These are phyloP conservation scores for Oncorhynchus mykiss DNA, from an alignment of 2,113 vertebrate genomes.

Conservation along the genomic window DNA sequence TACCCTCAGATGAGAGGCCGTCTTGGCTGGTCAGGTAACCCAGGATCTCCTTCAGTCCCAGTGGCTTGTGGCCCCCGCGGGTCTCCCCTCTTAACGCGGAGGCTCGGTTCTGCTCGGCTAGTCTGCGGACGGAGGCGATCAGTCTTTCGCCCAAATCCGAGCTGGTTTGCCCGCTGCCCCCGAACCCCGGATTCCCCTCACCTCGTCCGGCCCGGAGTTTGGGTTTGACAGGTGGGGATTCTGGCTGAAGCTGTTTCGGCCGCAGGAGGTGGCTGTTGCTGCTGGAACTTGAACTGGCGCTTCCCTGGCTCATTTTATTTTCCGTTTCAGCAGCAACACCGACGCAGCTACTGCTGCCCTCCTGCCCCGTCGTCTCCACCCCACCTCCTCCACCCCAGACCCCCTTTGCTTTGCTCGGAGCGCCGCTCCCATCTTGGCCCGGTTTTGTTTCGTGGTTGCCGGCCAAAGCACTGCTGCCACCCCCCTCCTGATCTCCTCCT, in stretches of 20 bases:
- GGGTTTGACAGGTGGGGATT: constrained; percentile 8
- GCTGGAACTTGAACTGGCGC: constrained; percentile 40
- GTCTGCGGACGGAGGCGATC: constrained; percentile 69
- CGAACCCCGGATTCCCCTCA: constrained; percentile 19
- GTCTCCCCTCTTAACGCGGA: constrained; percentile 23
- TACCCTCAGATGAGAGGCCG: constrained; percentile 61
- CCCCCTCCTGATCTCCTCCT: constrained; percentile 28
- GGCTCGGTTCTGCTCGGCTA: constrained; percentile 61
- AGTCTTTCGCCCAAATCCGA: constrained; percentile 66
- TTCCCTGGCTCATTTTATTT: constrained; percentile 62
- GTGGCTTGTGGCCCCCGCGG: constrained; percentile 64
- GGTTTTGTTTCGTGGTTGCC: constrained; percentile 22
- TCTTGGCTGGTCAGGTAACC: constrained; percentile 68
- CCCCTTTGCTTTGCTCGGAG: constrained; percentile 27
- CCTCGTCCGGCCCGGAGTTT: constrained; percentile 59
- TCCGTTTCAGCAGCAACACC: constrained; percentile 37
- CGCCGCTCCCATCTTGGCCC: not conserved
- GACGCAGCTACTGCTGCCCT: not conserved
- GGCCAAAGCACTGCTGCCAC: constrained; percentile 25
- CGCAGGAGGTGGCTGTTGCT: constrained; percentile 27
- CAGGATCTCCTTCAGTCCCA: constrained; percentile 70
- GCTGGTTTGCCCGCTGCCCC: constrained; percentile 35
- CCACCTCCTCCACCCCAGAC: constrained; percentile 39
- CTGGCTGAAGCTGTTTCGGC: constrained; percentile 32
- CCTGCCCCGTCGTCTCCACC: not conserved